phyloP scores from a whole-genome alignment of 2,113 vertebrate genomes.

The Pachyramphus minor region DNA sequence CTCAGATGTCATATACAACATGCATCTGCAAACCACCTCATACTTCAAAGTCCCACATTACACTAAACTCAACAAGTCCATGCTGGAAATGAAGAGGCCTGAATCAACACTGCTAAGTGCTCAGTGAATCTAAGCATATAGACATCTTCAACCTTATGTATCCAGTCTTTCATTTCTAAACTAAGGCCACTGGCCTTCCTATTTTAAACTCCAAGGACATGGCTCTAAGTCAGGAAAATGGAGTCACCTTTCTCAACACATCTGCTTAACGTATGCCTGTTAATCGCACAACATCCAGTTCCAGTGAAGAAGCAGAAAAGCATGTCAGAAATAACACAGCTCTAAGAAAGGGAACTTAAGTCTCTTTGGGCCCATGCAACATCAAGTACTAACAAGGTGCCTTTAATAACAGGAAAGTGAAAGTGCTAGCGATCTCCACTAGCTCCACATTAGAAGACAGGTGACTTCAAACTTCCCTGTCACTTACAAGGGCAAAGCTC shows the following conservation, averaged over 20 bases:
- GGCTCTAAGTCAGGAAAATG: neutral
- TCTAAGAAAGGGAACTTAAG: neutral
- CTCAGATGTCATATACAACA: neutral
- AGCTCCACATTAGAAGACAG: neutral
- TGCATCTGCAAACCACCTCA: slow-evolving; percentile 19
- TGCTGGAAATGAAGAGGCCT: neutral
- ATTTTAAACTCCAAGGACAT: neutral
- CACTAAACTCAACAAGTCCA: neutral
- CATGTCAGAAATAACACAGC: neutral
- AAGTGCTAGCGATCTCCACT: neutral
- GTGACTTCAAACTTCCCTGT: neutral
- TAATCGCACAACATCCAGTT: neutral
- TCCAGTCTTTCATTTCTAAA: neutral
- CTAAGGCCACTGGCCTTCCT: neutral
- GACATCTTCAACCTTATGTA: neutral
- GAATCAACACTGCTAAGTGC: neutral
- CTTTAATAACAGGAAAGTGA: neutral
- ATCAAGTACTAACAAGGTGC: neutral
- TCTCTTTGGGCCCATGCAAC: neutral
- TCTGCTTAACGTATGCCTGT: neutral
- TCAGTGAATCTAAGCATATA: neutral
- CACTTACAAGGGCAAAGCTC: neutral
- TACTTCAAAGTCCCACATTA: neutral
- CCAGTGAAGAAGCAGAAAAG: neutral
- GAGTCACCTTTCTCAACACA: neutral